These are phyloP conservation scores for Steinernema carpocapsae DNA, from an alignment of 2,888 invertebrate genomes.

Conservation along the genomic window DNA sequence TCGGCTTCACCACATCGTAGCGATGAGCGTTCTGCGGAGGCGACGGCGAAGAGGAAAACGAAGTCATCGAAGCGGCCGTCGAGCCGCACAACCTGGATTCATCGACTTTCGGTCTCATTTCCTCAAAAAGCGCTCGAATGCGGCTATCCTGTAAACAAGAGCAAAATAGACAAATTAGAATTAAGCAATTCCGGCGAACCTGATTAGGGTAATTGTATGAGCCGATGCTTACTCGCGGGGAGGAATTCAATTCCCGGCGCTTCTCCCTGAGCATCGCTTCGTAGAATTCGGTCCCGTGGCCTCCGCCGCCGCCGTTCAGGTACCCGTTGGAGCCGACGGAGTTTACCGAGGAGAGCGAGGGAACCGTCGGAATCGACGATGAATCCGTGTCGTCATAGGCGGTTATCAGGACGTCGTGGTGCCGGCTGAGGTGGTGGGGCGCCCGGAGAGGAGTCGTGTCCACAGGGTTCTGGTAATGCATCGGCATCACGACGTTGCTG, in stretches of 20 bases:
- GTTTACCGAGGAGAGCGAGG: constrained; percentile 1
- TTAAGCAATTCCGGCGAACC: neutral
- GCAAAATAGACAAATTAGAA: neutral
- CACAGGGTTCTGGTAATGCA: neutral
- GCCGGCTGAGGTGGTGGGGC: neutral
- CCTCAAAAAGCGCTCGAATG: constrained; percentile 19
- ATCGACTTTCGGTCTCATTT: constrained; percentile 27
- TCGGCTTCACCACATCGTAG: constrained; percentile 4
- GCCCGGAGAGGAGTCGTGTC: neutral
- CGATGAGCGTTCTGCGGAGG: constrained; percentile 9
- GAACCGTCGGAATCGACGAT: constrained; percentile 21
- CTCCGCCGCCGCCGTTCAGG: neutral
- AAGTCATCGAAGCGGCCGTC: constrained; percentile 15
- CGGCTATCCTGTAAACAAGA: neutral
- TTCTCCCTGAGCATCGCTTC: constrained; percentile 12
- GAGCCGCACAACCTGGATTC: neutral
- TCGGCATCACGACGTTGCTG: neutral
- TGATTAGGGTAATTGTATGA: constrained; percentile 12
- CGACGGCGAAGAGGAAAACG: constrained; percentile 8
- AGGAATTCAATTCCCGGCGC: constrained; percentile 10
- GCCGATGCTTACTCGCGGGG: constrained; percentile 3
- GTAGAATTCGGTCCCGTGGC: neutral
- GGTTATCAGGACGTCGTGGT: neutral
- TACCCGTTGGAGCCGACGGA: neutral
- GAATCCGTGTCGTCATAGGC: constrained; percentile 21